phyloP scores from a whole-genome alignment of 2,797 vertebrate genomes.

The Saguinus oedipus region DNA sequence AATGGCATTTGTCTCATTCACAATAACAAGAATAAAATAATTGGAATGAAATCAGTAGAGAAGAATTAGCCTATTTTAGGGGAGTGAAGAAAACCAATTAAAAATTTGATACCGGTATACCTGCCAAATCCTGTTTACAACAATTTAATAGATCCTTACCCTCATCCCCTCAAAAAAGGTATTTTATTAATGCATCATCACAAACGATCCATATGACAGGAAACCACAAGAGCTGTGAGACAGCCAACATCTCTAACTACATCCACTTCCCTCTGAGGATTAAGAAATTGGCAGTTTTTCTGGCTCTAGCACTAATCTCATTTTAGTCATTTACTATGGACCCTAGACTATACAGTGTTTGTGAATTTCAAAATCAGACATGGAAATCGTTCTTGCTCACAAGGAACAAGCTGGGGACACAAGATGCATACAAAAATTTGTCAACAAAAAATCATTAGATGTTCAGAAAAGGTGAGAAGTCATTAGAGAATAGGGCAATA shows the following conservation, averaged over 20 bases:
- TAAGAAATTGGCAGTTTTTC: not conserved
- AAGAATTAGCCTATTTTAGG: not conserved
- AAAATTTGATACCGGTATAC: not conserved
- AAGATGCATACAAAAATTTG: not conserved
- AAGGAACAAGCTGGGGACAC: not conserved
- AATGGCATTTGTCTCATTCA: not conserved
- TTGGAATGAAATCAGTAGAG: not conserved
- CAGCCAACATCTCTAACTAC: not conserved
- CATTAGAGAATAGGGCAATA: not conserved
- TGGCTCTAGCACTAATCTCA: not conserved
- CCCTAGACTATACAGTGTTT: not conserved
- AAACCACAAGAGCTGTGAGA: not conserved
- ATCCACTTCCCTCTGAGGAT: not conserved
- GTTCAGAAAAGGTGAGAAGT: not conserved
- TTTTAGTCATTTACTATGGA: not conserved
- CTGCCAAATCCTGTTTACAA: not conserved
- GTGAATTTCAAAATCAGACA: slow-evolving; percentile 4
- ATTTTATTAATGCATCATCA: not conserved
- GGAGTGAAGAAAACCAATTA: slow-evolving; percentile 1
- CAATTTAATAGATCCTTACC: not conserved
- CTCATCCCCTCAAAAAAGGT: not conserved
- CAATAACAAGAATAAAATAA: not conserved
- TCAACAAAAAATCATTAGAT: not conserved
- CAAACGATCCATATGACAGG: not conserved
- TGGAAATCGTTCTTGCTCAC: not conserved